Evolutionary conservation across 2,797 vertebrate species (phyloP), one percentile per base, ranked within the genome.

Genomic region (Ptychobarbus kaznakovi): DNA sequence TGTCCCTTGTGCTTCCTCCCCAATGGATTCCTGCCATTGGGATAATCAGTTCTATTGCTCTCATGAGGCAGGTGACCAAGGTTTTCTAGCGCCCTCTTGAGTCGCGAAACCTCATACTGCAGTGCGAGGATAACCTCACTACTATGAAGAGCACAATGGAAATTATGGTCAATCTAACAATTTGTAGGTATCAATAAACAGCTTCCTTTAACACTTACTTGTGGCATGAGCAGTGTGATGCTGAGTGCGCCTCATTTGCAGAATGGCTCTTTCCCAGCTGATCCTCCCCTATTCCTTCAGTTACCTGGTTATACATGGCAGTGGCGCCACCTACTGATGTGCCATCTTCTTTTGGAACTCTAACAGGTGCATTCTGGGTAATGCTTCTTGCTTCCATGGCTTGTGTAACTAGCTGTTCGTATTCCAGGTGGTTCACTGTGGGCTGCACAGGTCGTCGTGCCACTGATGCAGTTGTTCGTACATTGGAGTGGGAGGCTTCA

Each of bases 81-180:
- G 40, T 93, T 93, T 35, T 94, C 88, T 70, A 96, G 88, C 53
- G 94, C 93, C 84, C 87, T 93, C 91, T 94, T 95, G 63, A 96
- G 93, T 42, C 80, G 88, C 32, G 91, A 93, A 4, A 96, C 94
- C 79, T 96, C 95, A 1, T 89, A 90, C 92, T 95, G 95, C 86
- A 96, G 90, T 44, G 92, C 92, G 63, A 93, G 75, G 63, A 96
- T 92, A 28, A 92, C 94, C 72, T 94, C 93, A 84, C 94, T 95
- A 70, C 79, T 81, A 69, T 83, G 77, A 87, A 80, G 32, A 80
- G 42, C n/a, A 61, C 44, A 61, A 15, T 25, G 20, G 28, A 72
- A 51, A 70, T 80, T 10, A 63, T 13, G 3, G 32, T n/a, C 63
- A 32, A 58, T 46, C 22, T 44, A 22, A 20, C 13, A 15, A 16